Base-by-base conservation (phyloP, 1,140 invertebrate species). In the Polyergus mexicanus region DNA sequence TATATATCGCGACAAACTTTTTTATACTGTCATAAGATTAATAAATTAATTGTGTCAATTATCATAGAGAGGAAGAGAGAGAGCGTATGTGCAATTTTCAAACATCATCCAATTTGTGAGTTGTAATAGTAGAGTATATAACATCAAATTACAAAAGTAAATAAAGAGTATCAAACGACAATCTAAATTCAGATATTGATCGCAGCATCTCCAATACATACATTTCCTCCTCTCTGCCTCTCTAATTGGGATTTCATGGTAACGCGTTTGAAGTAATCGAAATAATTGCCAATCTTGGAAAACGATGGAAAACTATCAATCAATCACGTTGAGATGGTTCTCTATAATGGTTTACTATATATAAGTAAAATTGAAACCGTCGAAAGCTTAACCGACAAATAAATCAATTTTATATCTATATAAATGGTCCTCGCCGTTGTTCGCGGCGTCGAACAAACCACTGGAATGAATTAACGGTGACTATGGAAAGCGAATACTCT, bases 391-490 rank as follows among this genome's bases (percentile, higher is more conserved):
- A 83, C 54, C 28, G 56, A 32, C 38, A 28, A 83, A 83, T 83
- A 72, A 83, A 81, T 81, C 66, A 62, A 83, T 72, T 83, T 13
- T 60, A 60, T 72, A 28, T n/a, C n/a, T 19, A 51, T 56, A 47
- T 72, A 83, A 83, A 83, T 72, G 25, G 25, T 32, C 1, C 10
- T 25, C 13, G 11, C 13, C 54, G 28, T 72, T 83, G 54, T 83
- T 47, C 68, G 10, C 47, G 78, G 38, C 38, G 54, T 7, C 19
- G 54, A 25, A 11, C 68, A 83, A 83, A 83, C 38, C 68, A 60
- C 54, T 28, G n/a, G 44, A 83, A 83, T 69, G 75, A 75, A 81
- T 74, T 62, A 88, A 88, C 63, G n/a, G 68, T 41, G 74, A 80
- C 84, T 69, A 19, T 35, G 78, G 38, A 13, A 44, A 72, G 44